phyloP scores from a whole-genome alignment of 2,888 invertebrate genomes.

The Tolmerus cingulatus region DNA sequence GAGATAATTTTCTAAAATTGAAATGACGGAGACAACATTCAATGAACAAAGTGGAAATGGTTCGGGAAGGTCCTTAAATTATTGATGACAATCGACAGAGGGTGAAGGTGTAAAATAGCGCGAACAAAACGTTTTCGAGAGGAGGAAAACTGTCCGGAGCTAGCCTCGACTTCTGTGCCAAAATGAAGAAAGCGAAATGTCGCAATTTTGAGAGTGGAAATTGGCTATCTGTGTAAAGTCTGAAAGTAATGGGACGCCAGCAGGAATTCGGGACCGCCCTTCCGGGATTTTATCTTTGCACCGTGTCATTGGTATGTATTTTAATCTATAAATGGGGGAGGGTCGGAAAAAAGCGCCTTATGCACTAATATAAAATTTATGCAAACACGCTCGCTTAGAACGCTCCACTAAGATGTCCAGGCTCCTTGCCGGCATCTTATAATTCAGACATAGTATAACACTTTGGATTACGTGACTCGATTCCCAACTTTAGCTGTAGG shows the following conservation, averaged over 20 bases:
- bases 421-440: constrained; percentile 50
- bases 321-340: constrained; percentile 35
- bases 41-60: constrained; percentile 11
- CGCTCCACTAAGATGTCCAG: constrained; percentile 18
- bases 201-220: constrained; percentile 23
- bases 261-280: constrained; percentile 19
- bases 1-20: constrained; percentile 32
- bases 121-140: background rate
- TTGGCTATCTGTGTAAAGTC: constrained; percentile 35
- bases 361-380: constrained; percentile 42
- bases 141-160: background rate
- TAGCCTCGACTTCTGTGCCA: background rate
- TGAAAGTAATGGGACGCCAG: constrained; percentile 19
- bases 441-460: constrained; percentile 54
- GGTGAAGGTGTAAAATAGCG: constrained; percentile 34
- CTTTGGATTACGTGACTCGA: constrained; percentile 53
- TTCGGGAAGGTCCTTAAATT: constrained; percentile 17
- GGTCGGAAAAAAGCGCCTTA: constrained; percentile 15
- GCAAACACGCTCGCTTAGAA: constrained; percentile 24
- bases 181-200: constrained; percentile 32
- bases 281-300: constrained; percentile 36
- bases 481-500: constrained; percentile 44
- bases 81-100: constrained; percentile 37
- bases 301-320: constrained; percentile 33
- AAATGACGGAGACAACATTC: constrained; percentile 20